Evolutionary conservation across 2,888 invertebrate genomes (phyloP).

Genomic region (Stenodema calcarata): DNA sequence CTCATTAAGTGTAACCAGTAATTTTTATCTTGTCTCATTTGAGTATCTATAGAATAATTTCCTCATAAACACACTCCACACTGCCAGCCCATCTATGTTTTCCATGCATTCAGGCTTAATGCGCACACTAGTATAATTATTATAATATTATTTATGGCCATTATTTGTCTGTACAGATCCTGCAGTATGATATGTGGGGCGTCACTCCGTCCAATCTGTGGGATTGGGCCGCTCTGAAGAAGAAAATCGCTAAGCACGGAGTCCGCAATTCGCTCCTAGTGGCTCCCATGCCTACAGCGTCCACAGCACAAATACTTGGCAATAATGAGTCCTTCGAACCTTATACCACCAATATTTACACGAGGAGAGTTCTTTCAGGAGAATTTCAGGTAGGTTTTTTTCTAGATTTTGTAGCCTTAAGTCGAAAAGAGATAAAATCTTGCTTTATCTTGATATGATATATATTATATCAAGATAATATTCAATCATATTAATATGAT

Average conservation of each 20-base stretch:
- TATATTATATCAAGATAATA: no score
- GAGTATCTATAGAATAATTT: no score
- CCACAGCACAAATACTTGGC: slow-evolving; percentile 98
- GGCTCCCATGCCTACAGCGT: slow-evolving; percentile 99
- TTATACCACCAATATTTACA: slow-evolving; percentile 97
- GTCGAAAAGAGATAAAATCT: no score
- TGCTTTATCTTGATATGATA: no score
- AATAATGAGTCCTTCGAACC: slow-evolving; percentile 99
- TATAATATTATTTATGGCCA: not conserved
- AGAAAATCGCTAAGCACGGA: slow-evolving; percentile 85
- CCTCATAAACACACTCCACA: no score
- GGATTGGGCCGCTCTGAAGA: slow-evolving; percentile 86
- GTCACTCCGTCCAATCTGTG: slow-evolving; percentile 85
- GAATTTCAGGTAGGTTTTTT: slow-evolving; percentile 84
- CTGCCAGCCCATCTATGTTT: no score
- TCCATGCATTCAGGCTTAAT: no score
- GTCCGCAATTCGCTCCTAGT: slow-evolving; percentile 90
- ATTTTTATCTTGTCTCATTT: no score
- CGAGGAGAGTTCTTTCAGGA: slow-evolving; percentile 86
- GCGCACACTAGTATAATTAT: no score
- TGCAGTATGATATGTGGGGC: slow-evolving; percentile 98
- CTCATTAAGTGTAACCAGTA: no score
- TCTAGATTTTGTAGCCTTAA: no score
- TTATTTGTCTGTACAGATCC: slow-evolving; percentile 65
- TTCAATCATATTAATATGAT: not conserved